Evolutionary conservation across 2,888 invertebrate species (phyloP).

Genomic region (Thereva unica): DNA sequence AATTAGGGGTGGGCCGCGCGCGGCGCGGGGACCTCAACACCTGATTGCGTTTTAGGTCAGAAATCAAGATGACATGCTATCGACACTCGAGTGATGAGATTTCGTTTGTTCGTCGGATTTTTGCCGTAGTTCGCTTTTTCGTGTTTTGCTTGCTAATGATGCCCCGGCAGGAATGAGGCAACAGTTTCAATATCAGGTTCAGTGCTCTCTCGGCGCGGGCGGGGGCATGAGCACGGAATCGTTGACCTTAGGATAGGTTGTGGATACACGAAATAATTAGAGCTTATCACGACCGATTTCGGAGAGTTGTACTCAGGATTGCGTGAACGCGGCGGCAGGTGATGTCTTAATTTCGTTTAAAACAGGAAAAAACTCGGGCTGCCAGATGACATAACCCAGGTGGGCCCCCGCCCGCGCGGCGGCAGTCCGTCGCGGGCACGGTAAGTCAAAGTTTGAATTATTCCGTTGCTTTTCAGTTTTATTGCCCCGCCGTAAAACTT

Average conservation of each 20-base stretch:
- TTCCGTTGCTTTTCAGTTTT: slow-evolving; percentile 27
- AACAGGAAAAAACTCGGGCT: too few species aligned
- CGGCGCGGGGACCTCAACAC: slow-evolving; percentile 15
- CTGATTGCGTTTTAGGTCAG: slow-evolving; percentile 37
- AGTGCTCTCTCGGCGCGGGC: slow-evolving; percentile 14
- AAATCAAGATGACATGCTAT: slow-evolving; percentile 40
- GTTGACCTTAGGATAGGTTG: slow-evolving; percentile 34
- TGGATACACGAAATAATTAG: slow-evolving; percentile 25
- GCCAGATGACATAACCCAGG: too few species aligned
- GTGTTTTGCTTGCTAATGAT: slow-evolving; percentile 20
- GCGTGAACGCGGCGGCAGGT: too few species aligned
- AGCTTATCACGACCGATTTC: background rate
- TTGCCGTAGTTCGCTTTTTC: background rate
- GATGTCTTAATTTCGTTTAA: too few species aligned
- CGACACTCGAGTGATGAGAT: slow-evolving; percentile 20
- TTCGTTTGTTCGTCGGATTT: background rate
- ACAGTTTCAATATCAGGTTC: slow-evolving; percentile 30
- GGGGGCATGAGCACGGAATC: slow-evolving; percentile 30
- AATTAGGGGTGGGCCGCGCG: background rate
- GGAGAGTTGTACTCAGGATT: too few species aligned
- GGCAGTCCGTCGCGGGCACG: too few species aligned
- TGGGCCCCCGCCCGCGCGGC: too few species aligned
- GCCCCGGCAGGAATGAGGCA: slow-evolving; percentile 13
- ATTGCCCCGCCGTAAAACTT: slow-evolving; percentile 24
- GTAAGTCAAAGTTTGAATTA: background rate